Percentiles rank a stretch among this genome's conserved stretches.
Conservation (phyloP, 2,888 invertebrate genomes). For the Orchestes rusci region DNA sequence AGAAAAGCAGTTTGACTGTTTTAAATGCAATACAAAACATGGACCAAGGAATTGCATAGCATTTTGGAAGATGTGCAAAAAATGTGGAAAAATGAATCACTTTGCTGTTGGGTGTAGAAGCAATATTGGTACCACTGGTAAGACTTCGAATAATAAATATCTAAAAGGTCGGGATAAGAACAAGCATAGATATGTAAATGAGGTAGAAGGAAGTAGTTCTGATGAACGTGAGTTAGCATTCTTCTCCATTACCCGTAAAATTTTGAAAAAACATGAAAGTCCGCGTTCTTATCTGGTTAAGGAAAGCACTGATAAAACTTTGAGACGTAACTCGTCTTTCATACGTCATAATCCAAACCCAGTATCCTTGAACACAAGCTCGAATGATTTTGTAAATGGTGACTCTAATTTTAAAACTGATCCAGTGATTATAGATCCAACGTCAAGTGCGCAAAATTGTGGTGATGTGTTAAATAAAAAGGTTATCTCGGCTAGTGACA, state of each 20-base stretch:
- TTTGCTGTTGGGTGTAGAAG: slow-evolving; percentile 24
- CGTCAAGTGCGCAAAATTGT: neutral
- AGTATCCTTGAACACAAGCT: neutral
- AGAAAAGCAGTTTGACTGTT: slow-evolving; percentile 2
- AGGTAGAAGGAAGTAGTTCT: slow-evolving; percentile 1
- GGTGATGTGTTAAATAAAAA: neutral
- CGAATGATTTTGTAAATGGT: neutral
- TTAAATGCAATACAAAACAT: slow-evolving; percentile 23
- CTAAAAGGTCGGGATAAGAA: neutral
- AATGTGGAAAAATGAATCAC: slow-evolving; percentile 26
- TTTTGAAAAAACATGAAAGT: neutral
- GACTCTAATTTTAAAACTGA: neutral
- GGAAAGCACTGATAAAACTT: neutral
- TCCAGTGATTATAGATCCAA: neutral
- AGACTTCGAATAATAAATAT: slow-evolving; percentile 1
- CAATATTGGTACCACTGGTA: neutral
- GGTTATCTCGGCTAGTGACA: neutral
- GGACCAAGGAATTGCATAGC: slow-evolving; percentile 26
- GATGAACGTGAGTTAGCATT: too few relatives aligned
- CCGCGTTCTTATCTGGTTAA: neutral
- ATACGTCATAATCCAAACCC: neutral
- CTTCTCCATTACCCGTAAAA: too few relatives aligned
- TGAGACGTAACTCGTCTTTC: neutral
- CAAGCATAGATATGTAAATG: slow-evolving; percentile 1
- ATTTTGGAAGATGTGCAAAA: slow-evolving; percentile 25